Conservation (phyloP, 2,797 vertebrate genomes). For the Anguilla marmorata region DNA sequence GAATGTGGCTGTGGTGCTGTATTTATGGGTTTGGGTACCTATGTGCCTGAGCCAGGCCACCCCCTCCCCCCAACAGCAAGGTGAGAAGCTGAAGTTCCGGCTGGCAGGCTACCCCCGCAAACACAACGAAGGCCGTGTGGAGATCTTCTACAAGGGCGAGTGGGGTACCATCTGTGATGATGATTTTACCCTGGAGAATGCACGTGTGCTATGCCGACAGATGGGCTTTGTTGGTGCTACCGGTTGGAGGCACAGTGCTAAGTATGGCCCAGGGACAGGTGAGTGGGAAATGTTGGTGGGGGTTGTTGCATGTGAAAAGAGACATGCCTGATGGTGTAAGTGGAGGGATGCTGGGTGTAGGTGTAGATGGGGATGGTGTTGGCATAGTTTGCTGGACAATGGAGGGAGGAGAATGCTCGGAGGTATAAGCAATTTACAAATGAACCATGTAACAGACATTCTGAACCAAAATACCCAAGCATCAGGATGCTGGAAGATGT, state of each 20-base stretch:
- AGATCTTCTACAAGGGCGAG: slow-evolving; percentile 88
- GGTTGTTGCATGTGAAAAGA: not conserved
- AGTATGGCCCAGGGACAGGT: slow-evolving; percentile 92
- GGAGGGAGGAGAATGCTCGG: too few relatives aligned
- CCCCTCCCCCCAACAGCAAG: slow-evolving; percentile 48
- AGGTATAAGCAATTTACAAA: too few relatives aligned
- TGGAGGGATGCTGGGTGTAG: not conserved
- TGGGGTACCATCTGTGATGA: slow-evolving; percentile 98
- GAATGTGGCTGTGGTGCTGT: slow-evolving; percentile 62
- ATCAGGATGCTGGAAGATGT: not conserved
- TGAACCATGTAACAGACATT: too few relatives aligned
- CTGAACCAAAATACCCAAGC: too few relatives aligned
- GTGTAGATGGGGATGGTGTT: too few relatives aligned
- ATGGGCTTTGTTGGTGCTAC: slow-evolving; percentile 89
- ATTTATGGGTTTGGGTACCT: slow-evolving; percentile 62
- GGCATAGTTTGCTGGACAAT: not conserved
- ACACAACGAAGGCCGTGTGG: slow-evolving; percentile 90
- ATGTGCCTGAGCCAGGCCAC: slow-evolving; percentile 67
- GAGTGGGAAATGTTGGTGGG: slow-evolving; percentile 21
- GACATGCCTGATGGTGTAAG: not conserved
- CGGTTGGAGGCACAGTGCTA: slow-evolving; percentile 95
- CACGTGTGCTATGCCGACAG: slow-evolving; percentile 88
- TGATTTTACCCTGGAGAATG: slow-evolving; percentile 89
- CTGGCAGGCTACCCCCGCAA: slow-evolving; percentile 92
- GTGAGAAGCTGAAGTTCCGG: slow-evolving; percentile 75